Conservation (phyloP, 2,888 invertebrate genomes). For the Xestia c-nigrum region DNA sequence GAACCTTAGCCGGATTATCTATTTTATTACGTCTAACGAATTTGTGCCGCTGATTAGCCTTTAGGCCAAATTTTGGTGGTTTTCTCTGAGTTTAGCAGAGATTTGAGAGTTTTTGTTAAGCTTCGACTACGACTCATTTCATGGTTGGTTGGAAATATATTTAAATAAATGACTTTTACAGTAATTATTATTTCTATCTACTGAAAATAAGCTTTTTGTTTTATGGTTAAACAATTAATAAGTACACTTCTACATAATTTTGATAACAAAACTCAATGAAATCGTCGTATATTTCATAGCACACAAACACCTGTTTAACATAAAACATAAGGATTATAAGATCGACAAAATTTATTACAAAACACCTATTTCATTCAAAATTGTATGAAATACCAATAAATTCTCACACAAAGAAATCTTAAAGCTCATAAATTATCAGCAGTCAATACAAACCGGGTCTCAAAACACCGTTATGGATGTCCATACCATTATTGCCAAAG, state of each 20-base stretch:
- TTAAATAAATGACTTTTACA: not conserved
- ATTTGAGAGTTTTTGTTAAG: slow-evolving; percentile 28
- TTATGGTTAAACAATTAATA: not conserved
- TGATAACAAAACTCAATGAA: not conserved
- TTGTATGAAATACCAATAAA: slow-evolving; percentile 40
- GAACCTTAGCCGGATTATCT: slow-evolving; percentile 75
- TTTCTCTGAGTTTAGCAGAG: slow-evolving; percentile 47
- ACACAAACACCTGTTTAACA: not conserved
- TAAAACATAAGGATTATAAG: slow-evolving; percentile 21
- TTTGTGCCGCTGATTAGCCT: slow-evolving; percentile 62
- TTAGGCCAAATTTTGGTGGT: slow-evolving; percentile 47
- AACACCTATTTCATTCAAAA: slow-evolving; percentile 28
- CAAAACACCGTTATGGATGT: slow-evolving; percentile 61
- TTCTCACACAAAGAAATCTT: slow-evolving; percentile 35
- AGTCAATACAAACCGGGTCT: slow-evolving; percentile 57
- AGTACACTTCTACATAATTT: too few species aligned
- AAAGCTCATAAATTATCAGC: slow-evolving; percentile 54
- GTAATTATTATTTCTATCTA: too few species aligned
- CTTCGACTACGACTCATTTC: slow-evolving; percentile 28
- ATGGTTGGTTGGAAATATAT: slow-evolving; percentile 6
- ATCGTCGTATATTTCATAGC: not conserved
- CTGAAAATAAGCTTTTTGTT: not conserved
- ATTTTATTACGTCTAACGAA: slow-evolving; percentile 65
- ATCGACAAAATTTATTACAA: slow-evolving; percentile 7
- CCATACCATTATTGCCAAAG: slow-evolving; percentile 54